Percentiles rank a stretch among this genome's conserved stretches.
Conservation (phyloP, 2,113 vertebrate genomes). For the Prunella fulvescens region DNA sequence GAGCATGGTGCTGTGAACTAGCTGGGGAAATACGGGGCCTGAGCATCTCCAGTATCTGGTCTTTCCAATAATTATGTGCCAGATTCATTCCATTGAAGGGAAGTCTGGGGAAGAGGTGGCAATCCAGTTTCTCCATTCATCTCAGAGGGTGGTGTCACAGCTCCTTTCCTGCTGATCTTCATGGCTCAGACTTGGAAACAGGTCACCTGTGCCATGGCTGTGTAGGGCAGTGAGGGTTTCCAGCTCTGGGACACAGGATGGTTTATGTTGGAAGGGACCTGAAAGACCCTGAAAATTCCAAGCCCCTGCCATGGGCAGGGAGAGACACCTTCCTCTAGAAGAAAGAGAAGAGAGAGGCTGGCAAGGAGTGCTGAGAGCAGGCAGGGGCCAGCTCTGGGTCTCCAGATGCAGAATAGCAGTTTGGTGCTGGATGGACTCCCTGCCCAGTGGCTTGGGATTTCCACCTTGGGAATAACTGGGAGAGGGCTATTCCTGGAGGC, state of each 20-base stretch:
- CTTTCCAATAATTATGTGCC: not conserved
- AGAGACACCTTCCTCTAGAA: not conserved
- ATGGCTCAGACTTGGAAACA: accelerated
- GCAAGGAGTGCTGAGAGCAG: not conserved
- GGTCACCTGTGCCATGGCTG: not conserved
- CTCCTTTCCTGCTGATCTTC: not conserved
- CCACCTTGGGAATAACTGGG: not conserved
- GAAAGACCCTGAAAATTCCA: not conserved
- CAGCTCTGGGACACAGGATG: not conserved
- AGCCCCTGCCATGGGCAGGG: not conserved
- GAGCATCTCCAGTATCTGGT: not conserved
- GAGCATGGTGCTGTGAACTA: not conserved
- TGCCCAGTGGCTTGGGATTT: not conserved
- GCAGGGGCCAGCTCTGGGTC: not conserved
- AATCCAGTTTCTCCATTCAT: not conserved
- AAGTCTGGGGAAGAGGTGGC: not conserved
- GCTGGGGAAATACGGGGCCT: not conserved
- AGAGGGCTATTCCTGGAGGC: not conserved
- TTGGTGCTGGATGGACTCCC: not conserved
- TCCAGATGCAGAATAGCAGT: not conserved
- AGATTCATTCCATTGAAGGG: not conserved
- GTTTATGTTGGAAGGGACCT: not conserved
- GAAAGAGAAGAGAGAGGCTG: not conserved
- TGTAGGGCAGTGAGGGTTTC: not conserved
- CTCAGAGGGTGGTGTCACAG: accelerated